phyloP scores from a whole-genome alignment of 2,888 invertebrate genomes.

The Bibio marci region DNA sequence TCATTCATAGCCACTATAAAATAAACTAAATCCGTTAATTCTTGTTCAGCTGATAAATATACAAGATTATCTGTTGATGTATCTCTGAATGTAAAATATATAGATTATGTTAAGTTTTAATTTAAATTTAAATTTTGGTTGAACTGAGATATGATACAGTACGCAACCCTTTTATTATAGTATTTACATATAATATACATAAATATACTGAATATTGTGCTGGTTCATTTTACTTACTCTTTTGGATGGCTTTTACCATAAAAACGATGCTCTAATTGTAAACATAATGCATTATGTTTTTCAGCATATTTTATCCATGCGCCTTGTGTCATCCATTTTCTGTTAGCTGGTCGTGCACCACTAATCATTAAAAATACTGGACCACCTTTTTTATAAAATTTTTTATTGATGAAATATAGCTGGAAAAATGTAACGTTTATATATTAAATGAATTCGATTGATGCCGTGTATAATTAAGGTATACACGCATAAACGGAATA shows the following conservation, averaged over 20 bases:
- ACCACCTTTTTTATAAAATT: slow-evolving; percentile 51
- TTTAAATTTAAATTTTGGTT: background rate
- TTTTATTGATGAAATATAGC: slow-evolving; percentile 65
- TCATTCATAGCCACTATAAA: slow-evolving; percentile 60
- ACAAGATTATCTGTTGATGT: slow-evolving; percentile 59
- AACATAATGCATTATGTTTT: slow-evolving; percentile 61
- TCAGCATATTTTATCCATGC: slow-evolving; percentile 74
- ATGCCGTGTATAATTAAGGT: too few relatives aligned
- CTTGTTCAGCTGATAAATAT: slow-evolving; percentile 64
- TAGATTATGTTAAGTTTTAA: too few relatives aligned
- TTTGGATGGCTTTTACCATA: slow-evolving; percentile 89
- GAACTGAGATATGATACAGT: too few relatives aligned
- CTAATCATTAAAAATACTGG: slow-evolving; percentile 89
- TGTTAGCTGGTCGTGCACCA: slow-evolving; percentile 72
- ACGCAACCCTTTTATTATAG: background rate
- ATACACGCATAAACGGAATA: too few relatives aligned
- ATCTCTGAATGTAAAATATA: slow-evolving; percentile 42
- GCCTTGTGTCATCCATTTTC: slow-evolving; percentile 76
- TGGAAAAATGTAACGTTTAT: slow-evolving; percentile 52
- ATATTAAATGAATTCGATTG: too few relatives aligned
- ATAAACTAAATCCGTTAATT: slow-evolving; percentile 68
- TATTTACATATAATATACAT: background rate
- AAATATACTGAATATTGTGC: background rate
- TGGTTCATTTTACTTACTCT: slow-evolving; percentile 40
- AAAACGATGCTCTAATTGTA: slow-evolving; percentile 81